Evolutionary conservation across 1,140 invertebrate genomes (phyloP).

Genomic region (Lutraria rhynchaena): DNA sequence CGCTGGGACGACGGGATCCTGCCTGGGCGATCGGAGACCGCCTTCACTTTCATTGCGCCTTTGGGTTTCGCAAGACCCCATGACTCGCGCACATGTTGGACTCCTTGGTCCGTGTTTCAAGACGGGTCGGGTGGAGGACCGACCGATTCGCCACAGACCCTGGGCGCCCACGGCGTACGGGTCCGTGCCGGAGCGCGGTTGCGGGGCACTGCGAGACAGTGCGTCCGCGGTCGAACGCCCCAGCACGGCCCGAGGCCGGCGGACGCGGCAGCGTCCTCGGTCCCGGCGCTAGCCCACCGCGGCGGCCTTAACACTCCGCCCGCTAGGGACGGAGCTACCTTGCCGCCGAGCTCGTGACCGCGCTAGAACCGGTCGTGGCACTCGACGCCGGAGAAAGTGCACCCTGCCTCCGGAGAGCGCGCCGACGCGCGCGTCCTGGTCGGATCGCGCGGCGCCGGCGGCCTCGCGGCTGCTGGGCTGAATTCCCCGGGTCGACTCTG

Average conservation of each 20-base stretch:
- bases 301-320: neutral
- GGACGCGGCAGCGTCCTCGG: slow-evolving; percentile 14
- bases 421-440: slow-evolving; percentile 54
- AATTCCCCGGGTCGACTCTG: slow-evolving; percentile 73
- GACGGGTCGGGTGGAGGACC: slow-evolving; percentile 87
- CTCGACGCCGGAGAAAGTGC: slow-evolving; percentile 57
- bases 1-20: slow-evolving; percentile 76
- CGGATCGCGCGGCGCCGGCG: slow-evolving; percentile 1
- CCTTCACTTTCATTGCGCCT: slow-evolving; percentile 87
- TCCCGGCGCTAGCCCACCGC: neutral
- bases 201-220: too few relatives aligned
- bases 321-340: slow-evolving; percentile 42
- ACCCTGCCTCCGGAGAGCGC: slow-evolving; percentile 41
- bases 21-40: slow-evolving; percentile 72
- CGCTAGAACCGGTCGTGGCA: slow-evolving; percentile 65
- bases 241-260: neutral
- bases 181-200: slow-evolving; percentile 39
- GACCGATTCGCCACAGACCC: slow-evolving; percentile 79
- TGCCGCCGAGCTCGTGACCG: slow-evolving; percentile 59
- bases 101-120: slow-evolving; percentile 97
- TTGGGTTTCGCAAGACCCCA: slow-evolving; percentile 86
- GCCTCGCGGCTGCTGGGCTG: slow-evolving; percentile 82
- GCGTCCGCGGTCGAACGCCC: neutral
- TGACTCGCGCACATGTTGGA: slow-evolving; percentile 92
- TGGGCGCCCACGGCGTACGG: slow-evolving; percentile 48